Evolutionary conservation across 2,797 vertebrate genomes (phyloP).

Genomic region (Oreonectes daqikongensis): DNA sequence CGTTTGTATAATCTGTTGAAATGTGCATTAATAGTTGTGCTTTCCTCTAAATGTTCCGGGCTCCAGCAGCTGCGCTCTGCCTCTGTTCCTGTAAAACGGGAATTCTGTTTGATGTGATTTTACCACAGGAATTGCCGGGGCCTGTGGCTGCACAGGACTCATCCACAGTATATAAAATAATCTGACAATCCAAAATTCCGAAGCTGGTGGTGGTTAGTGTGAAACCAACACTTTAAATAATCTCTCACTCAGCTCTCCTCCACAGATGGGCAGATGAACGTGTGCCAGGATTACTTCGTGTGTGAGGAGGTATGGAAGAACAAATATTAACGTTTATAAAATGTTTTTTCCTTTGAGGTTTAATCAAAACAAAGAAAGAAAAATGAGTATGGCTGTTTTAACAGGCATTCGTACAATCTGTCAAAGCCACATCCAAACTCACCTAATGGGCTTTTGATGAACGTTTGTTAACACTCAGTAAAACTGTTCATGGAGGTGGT

Average conservation of each 20-base stretch:
- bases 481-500: slow-evolving; percentile 40
- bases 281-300: slow-evolving; percentile 14
- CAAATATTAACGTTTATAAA: slow-evolving; percentile 25
- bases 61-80: slow-evolving; percentile 39
- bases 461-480: slow-evolving; percentile 40
- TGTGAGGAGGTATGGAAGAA: slow-evolving; percentile 40
- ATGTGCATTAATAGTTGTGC: neutral
- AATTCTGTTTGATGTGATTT: slow-evolving; percentile 58
- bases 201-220: slow-evolving; percentile 46
- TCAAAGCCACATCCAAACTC: slow-evolving; percentile 39
- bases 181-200: slow-evolving; percentile 53
- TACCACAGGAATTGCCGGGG: slow-evolving; percentile 57
- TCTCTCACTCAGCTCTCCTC: slow-evolving; percentile 49
- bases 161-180: slow-evolving; percentile 60
- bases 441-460: slow-evolving; percentile 47
- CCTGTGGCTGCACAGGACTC: slow-evolving; percentile 50
- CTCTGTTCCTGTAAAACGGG: slow-evolving; percentile 45
- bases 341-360: slow-evolving; percentile 37
- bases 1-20: slow-evolving; percentile 33
- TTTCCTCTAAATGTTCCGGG: slow-evolving; percentile 27
- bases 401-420: slow-evolving; percentile 21
- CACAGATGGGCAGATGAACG: slow-evolving; percentile 4
- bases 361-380: slow-evolving; percentile 30
- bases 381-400: slow-evolving; percentile 37
- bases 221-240: slow-evolving; percentile 58